Conservation (phyloP, 2,888 invertebrate species). For the Sclerodermus sp. region DNA sequence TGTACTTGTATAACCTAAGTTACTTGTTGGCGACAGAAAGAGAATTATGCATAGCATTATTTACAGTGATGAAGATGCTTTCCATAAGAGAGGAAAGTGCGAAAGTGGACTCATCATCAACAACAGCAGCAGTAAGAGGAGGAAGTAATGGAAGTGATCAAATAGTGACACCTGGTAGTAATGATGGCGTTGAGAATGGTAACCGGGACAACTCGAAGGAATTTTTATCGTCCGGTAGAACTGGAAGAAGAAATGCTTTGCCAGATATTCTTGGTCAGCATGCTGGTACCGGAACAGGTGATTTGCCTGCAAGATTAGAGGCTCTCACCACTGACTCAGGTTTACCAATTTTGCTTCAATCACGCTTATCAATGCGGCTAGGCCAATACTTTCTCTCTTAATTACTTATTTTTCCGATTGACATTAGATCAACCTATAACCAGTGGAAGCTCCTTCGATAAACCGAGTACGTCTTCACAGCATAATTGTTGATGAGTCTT, state of each 20-base stretch:
- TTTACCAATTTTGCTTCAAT: background rate
- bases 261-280: conserved; percentile 80
- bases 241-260: conserved; percentile 86
- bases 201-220: conserved; percentile 68
- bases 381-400: no score
- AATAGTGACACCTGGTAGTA: conserved; percentile 44
- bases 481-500: no score
- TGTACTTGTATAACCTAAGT: no score
- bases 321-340: conserved; percentile 68
- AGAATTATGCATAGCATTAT: no score
- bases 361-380: no score
- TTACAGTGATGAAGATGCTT: conserved; percentile 8
- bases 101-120: background rate
- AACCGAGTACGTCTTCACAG: no score
- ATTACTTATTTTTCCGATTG: no score
- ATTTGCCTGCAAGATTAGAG: conserved; percentile 75
- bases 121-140: conserved; percentile 48
- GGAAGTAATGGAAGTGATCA: conserved; percentile 29
- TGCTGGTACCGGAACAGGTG: conserved; percentile 72
- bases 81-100: conserved; percentile 46
- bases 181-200: no score
- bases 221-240: conserved; percentile 82
- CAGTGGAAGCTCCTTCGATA: no score
- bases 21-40: no score
- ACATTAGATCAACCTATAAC: no score